Percentiles rank a stretch among this genome's conserved stretches.
Conservation (phyloP, 2,113 vertebrate species). For the Lamprotornis superbus region DNA sequence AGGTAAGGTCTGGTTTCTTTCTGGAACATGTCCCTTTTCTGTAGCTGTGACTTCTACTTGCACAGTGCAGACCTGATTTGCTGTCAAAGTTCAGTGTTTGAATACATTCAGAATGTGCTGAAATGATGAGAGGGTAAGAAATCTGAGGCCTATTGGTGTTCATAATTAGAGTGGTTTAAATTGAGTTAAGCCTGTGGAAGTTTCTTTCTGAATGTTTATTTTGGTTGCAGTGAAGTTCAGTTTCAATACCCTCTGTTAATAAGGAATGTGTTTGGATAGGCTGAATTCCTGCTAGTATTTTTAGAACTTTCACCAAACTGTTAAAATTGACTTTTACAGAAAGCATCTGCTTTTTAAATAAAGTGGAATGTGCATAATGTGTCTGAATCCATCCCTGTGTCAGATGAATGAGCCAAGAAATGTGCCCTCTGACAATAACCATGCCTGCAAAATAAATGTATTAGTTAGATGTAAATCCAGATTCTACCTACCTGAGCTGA, state of each 20-base stretch:
- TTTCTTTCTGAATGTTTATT: background rate
- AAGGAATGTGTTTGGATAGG: background rate
- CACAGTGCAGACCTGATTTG: background rate
- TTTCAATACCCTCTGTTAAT: background rate
- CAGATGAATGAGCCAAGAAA: background rate
- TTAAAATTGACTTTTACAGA: background rate
- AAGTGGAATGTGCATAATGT: background rate
- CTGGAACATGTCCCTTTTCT: background rate
- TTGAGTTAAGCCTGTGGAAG: background rate
- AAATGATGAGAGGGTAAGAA: background rate
- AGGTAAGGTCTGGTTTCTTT: background rate
- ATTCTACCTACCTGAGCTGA: background rate
- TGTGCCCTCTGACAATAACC: background rate
- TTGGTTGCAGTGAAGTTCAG: background rate
- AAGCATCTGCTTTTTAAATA: background rate
- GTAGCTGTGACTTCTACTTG: background rate
- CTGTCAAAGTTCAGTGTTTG: background rate
- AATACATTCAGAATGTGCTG: background rate
- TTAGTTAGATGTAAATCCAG: background rate
- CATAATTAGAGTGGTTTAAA: background rate
- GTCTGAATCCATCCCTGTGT: background rate
- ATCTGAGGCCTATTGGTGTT: background rate
- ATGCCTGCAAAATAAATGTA: accelerated
- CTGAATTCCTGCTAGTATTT: background rate
- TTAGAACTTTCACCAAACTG: background rate